Percentiles rank a stretch among this genome's conserved stretches.
Conservation (phyloP, 2,113 vertebrate genomes). For the Chamaetylas fuelleborni region DNA sequence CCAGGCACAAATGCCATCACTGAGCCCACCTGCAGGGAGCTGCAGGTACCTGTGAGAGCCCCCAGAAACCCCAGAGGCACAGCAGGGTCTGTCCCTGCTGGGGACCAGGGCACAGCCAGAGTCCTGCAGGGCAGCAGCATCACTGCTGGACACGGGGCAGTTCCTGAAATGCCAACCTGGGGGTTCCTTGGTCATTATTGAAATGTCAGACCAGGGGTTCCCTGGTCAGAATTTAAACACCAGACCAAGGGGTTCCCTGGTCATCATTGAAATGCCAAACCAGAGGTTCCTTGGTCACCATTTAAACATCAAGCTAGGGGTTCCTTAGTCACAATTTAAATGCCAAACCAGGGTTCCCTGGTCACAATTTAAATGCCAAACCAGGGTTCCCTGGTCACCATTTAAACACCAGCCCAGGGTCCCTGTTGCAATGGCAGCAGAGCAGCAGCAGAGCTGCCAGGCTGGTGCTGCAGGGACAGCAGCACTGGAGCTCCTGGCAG, state of each 20-base stretch:
- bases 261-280: fast-evolving
- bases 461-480: not conserved
- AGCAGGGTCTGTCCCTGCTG: not conserved
- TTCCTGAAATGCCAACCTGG: too few relatives aligned
- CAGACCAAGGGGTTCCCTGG: not conserved
- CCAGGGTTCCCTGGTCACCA: too few relatives aligned
- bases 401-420: not conserved
- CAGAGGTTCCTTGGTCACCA: too few relatives aligned
- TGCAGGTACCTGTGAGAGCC: not conserved
- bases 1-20: not conserved
- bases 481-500: not conserved
- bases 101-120: not conserved
- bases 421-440: not conserved
- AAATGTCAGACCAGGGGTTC: too few relatives aligned
- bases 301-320: too few relatives aligned
- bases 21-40: not conserved
- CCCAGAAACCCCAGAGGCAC: not conserved
- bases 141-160: not conserved
- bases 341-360: not conserved
- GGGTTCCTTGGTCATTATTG: fast-evolving
- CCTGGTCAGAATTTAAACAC: too few relatives aligned
- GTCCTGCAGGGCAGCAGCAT: fast-evolving
- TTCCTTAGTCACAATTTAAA: fast-evolving
- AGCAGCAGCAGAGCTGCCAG: not conserved
- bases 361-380: too few relatives aligned